Percentiles rank a stretch among this genome's conserved stretches.
These are phyloP conservation scores for Eurystomus gularis DNA, from an alignment of 2,113 vertebrate species.

Conservation along the genomic window DNA sequence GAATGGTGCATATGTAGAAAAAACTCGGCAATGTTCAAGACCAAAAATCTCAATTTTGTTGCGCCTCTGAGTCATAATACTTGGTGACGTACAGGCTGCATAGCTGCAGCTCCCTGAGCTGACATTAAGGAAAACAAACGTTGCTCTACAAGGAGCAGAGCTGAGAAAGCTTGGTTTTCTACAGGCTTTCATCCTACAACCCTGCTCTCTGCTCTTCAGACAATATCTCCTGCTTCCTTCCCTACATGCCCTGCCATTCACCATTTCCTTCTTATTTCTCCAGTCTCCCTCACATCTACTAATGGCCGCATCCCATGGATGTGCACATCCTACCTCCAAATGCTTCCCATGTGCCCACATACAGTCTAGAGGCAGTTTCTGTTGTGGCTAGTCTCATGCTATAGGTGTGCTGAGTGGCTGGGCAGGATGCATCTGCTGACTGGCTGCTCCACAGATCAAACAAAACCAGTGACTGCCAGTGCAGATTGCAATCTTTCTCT, in stretches of 20 bases:
- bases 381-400: not conserved
- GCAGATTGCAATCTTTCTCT: not conserved
- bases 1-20: not conserved
- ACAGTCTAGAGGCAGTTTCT: not conserved
- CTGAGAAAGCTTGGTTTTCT: not conserved
- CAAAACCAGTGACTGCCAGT: not conserved
- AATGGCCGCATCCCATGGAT: not conserved
- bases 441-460: not conserved
- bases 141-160: not conserved
- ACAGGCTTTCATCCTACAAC: not conserved
- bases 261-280: not conserved
- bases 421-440: not conserved
- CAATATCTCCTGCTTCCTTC: not conserved
- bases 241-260: not conserved
- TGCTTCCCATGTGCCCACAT: fast-evolving
- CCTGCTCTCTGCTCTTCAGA: not conserved
- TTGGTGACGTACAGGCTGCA: not conserved
- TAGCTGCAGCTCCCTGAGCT: not conserved
- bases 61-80: not conserved
- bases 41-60: not conserved
- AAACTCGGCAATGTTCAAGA: not conserved
- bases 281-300: not conserved
- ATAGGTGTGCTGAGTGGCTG: not conserved
- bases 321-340: not conserved
- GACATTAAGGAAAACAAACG: not conserved